Conservation (phyloP, 2,113 vertebrate species). For the Petaurus breviceps region DNA sequence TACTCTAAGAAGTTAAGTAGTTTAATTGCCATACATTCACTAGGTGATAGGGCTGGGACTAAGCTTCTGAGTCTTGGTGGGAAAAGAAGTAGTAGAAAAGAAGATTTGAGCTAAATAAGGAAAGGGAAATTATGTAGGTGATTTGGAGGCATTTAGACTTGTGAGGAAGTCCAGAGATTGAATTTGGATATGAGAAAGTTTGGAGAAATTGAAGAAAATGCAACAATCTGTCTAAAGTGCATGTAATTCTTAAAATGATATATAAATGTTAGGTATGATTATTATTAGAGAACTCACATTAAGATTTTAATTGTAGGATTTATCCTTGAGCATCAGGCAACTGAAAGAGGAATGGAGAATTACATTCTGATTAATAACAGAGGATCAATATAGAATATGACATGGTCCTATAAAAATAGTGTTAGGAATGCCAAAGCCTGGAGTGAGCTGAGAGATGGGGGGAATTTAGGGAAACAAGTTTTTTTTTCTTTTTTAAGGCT, state of each 20-base stretch:
- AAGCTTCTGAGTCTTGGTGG: background rate
- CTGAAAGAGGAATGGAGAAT: conserved; percentile 70
- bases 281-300: conserved; percentile 61
- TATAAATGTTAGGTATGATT: conserved; percentile 56
- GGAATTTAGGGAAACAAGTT: background rate
- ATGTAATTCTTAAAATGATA: conserved; percentile 59
- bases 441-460: background rate
- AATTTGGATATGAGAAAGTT: background rate
- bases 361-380: conserved; percentile 64
- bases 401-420: background rate
- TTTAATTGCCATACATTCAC: background rate
- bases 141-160: background rate
- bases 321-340: conserved; percentile 66
- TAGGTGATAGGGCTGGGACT: background rate
- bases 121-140: background rate
- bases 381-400: background rate
- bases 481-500: background rate
- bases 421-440: background rate
- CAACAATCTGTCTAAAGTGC: background rate
- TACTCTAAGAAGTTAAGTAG: background rate
- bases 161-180: background rate
- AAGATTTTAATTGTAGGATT: conserved; percentile 69
- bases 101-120: background rate
- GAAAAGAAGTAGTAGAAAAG: background rate
- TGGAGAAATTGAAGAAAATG: background rate